Percentiles rank a stretch among this genome's conserved stretches.
phyloP scores from a whole-genome alignment of 1,140 invertebrate species.

The Microplitis demolitor region DNA sequence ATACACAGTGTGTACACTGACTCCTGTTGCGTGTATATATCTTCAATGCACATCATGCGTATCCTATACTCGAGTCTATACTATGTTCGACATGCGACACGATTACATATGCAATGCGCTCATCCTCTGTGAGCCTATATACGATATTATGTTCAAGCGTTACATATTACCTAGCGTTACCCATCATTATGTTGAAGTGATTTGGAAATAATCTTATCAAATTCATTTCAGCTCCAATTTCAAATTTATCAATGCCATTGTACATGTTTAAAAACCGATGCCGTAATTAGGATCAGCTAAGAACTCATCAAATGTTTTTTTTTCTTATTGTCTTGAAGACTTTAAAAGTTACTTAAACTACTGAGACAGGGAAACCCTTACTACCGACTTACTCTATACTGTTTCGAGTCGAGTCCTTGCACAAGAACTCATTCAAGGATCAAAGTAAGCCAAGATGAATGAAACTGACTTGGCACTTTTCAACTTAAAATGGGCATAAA shows the following conservation, averaged over 20 bases:
- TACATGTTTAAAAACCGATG: too few species aligned
- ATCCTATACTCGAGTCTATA: not conserved
- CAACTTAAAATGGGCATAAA: not conserved
- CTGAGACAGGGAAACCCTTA: too few species aligned
- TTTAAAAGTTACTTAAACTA: too few species aligned
- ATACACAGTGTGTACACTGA: conserved; percentile 20
- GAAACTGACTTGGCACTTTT: not conserved
- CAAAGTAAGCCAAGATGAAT: not conserved
- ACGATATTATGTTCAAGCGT: not conserved
- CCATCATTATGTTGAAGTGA: not conserved
- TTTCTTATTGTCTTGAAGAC: too few species aligned
- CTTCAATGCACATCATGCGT: conserved; percentile 23
- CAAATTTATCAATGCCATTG: too few species aligned
- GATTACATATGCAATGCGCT: conserved; percentile 43
- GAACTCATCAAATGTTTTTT: too few species aligned
- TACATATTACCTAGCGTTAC: conserved; percentile 21
- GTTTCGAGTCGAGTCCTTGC: not conserved
- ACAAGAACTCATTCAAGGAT: not conserved
- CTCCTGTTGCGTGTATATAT: conserved; percentile 21
- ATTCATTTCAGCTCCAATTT: too few species aligned
- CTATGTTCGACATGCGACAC: conserved; percentile 39
- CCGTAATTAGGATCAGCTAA: too few species aligned
- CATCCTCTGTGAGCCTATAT: conserved; percentile 2
- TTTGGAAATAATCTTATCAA: too few species aligned
- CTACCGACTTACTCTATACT: not conserved